phyloP scores from a whole-genome alignment of 2,888 invertebrate species.

The Harpalus rufipes region DNA sequence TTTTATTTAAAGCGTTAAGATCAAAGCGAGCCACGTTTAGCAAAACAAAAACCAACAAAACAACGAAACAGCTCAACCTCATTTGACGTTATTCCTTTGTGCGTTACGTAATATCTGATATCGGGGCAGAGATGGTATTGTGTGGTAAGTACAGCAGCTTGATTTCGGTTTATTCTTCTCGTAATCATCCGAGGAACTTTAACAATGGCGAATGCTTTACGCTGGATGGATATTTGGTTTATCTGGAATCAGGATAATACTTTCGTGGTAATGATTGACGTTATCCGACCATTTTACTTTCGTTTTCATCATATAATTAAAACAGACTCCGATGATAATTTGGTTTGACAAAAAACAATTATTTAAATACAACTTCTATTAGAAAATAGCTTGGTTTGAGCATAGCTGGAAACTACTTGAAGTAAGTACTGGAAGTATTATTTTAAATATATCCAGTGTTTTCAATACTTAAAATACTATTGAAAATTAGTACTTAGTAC shows the following conservation, averaged over 20 bases:
- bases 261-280: slow-evolving; percentile 49
- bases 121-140: slow-evolving; percentile 44
- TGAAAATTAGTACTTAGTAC: too few species aligned
- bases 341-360: background rate
- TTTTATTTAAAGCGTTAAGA: slow-evolving; percentile 51
- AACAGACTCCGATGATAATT: background rate
- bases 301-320: slow-evolving; percentile 14
- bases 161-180: slow-evolving; percentile 47
- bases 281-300: slow-evolving; percentile 35
- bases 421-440: too few species aligned
- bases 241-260: slow-evolving; percentile 39
- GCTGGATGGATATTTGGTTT: slow-evolving; percentile 49
- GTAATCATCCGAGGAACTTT: slow-evolving; percentile 27
- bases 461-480: too few species aligned
- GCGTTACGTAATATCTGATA: slow-evolving; percentile 51
- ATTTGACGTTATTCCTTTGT: slow-evolving; percentile 54
- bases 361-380: too few species aligned
- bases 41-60: slow-evolving; percentile 54
- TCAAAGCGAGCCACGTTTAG: slow-evolving; percentile 46
- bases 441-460: too few species aligned
- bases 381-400: too few species aligned
- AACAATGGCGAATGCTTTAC: slow-evolving; percentile 52
- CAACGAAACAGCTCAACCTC: slow-evolving; percentile 49
- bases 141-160: slow-evolving; percentile 25
- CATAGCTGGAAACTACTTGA: too few species aligned